Evolutionary conservation across 1,140 invertebrate species (phyloP), one percentile per base, ranked within the genome.

Genomic region (Callitettix versicolor): DNA sequence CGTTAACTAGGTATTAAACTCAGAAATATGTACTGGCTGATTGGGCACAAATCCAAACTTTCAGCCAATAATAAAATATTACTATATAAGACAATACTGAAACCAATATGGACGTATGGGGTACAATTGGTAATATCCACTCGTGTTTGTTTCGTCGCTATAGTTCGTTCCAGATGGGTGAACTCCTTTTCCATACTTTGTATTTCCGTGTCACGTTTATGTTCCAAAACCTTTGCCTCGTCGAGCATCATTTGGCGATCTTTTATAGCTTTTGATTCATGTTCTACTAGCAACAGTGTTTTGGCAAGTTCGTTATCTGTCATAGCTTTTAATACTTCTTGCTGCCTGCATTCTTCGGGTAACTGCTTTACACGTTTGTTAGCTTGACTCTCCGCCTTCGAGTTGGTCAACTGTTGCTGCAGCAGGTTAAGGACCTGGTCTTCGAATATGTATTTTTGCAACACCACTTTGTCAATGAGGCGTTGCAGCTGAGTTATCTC

Each of bases 251-350:
- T 11, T 20, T 17, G 33, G 11, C 44, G 15, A 11, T 47, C 44
- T 47, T 55, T 47, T 11, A 55, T 34, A 9, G 22, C 18, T 55
- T 44, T 47, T 24, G 42, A 21, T 21, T 44, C 53, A 33, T 55
- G 42, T 26, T 55, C 44, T 12, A 47, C 46, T 18, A 18, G n/a
- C 40, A 55, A 20, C 22, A 55, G 24, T 41, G 46, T 22, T 47
- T 41, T 46, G 24, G 53, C 42, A 11, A 55, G 18, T 17, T 55
- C 44, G 20, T 55, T 44, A 20, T 55, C 41, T 2, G 34, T 6
- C 14, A n/a, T 46, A 12, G 43, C n/a, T 12, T 46, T 46, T 26
- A 43, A 30, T 15, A 43, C 21, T 22, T 55, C 53, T 42, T 55
- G 26, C 9, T 30, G 3, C 9, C 26, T 30, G 26, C 26, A 30